Evolutionary conservation across 2,888 invertebrate genomes (phyloP), one percentile per base, ranked within the genome.

Genomic region (Epinotia brunnichana): DNA sequence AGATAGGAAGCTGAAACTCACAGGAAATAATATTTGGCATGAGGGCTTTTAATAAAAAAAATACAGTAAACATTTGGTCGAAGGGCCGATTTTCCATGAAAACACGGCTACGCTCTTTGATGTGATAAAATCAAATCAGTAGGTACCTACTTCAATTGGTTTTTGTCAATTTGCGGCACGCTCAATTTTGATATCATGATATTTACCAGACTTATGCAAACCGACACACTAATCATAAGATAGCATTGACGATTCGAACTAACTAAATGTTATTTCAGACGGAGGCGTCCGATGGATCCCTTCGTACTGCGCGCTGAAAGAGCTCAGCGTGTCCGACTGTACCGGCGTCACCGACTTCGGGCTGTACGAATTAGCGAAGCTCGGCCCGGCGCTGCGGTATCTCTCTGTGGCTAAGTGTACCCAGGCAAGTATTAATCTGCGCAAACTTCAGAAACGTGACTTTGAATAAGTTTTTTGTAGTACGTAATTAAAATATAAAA

Each of bases 371-470:
- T 89, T 98, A 74, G 97, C 98, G 11, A 96, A 97, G 82, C 90
- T 98, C 29, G 98, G 98, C 1, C 96, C 97, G 0, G 97, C 97
- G n/a, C 90, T 98, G 76, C 95, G 98, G 19, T 98, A 98, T 88
- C 95, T 98, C 15, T 98, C 98, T 35, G 97, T 98, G 35, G 98
- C 98, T 21, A 98, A 98, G 89, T 98, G 98, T 90, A 97, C 97
- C 77, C 96, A 97, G 86, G 92, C 91, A 59, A 74, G 78, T 62
- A 59, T 10, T 62, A 59, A 2, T 21, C 53, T 10, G 3, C 17
- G 2, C 51, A 7, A 7, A 5, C 17, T 17, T 51, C 17, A 7
- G n/a, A 9, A 17, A 2, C 5, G 48, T 15, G 3, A 48, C 2
- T 44, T 44, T 5, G 7, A 35, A 35, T 35, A 35, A 35, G 35